Conservation (phyloP, 2,797 vertebrate genomes). For the Rhodeus uyekii region DNA sequence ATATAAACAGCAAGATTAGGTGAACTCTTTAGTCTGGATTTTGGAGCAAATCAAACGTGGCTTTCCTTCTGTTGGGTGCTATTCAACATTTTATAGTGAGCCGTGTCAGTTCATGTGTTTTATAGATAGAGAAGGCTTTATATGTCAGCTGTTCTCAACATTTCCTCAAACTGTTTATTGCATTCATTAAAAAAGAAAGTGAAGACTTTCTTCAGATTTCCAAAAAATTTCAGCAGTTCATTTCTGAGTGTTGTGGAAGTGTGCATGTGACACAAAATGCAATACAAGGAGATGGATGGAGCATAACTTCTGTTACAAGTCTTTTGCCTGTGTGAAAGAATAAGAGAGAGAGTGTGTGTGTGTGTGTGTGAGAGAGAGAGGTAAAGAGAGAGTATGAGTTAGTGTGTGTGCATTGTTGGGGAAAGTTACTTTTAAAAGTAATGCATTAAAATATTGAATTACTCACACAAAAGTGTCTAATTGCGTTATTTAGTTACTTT, state of each 20-base stretch:
- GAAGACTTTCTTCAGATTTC: not conserved
- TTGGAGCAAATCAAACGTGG: not conserved
- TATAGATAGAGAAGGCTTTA: not conserved
- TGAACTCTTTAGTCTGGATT: not conserved
- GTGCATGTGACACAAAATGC: no score
- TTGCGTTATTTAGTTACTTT: no score
- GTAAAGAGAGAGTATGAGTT: no score
- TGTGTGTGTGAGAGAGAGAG: no score
- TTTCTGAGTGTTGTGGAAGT: not conserved
- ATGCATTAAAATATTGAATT: no score
- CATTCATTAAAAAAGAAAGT: not conserved
- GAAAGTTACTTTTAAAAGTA: no score
- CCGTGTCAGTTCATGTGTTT: not conserved
- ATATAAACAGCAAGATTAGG: not conserved
- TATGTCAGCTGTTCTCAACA: not conserved
- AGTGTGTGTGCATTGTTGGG: no score
- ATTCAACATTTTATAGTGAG: not conserved
- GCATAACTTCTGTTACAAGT: not conserved
- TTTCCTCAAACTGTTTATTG: not conserved
- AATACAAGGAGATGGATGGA: not conserved
- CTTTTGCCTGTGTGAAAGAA: no score
- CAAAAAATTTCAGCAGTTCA: not conserved
- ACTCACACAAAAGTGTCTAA: no score
- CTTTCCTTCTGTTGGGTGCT: not conserved
- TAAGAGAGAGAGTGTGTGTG: no score